Percentiles rank a stretch among this genome's conserved stretches.
These are phyloP conservation scores for Hylia prasina DNA, from an alignment of 2,113 vertebrate genomes.

Conservation along the genomic window DNA sequence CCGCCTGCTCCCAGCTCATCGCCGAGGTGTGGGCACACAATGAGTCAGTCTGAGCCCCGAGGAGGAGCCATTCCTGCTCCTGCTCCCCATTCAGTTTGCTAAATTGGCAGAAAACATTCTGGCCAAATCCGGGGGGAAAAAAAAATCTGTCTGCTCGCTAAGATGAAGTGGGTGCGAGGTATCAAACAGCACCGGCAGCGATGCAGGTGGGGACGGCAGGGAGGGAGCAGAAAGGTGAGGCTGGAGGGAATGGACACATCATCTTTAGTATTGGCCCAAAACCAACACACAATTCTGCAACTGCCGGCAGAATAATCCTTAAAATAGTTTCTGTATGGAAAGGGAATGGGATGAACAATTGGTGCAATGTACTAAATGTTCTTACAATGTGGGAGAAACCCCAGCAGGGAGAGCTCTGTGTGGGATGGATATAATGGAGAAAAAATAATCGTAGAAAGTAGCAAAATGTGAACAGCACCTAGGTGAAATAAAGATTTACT, in stretches of 20 bases:
- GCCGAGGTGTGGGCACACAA: neutral
- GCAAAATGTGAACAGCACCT: neutral
- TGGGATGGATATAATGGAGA: neutral
- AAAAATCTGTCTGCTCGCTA: neutral
- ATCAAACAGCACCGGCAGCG: fast-evolving
- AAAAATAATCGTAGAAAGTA: neutral
- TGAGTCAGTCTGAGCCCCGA: neutral
- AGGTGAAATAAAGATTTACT: neutral
- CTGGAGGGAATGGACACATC: neutral
- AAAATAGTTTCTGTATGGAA: neutral
- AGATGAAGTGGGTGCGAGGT: neutral
- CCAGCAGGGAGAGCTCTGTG: neutral
- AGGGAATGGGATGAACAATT: neutral
- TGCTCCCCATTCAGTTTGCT: neutral
- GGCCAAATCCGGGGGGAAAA: neutral
- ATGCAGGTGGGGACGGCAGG: neutral
- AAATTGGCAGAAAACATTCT: neutral
- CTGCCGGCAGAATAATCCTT: neutral
- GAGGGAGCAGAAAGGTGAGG: neutral
- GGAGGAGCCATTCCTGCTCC: neutral
- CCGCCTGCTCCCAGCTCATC: neutral
- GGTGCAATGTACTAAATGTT: neutral
- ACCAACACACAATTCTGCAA: fast-evolving
- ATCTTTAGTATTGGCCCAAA: neutral
- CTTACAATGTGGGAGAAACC: neutral